Base-by-base conservation (phyloP, 2,888 invertebrate species). In the Torymus auratus region DNA sequence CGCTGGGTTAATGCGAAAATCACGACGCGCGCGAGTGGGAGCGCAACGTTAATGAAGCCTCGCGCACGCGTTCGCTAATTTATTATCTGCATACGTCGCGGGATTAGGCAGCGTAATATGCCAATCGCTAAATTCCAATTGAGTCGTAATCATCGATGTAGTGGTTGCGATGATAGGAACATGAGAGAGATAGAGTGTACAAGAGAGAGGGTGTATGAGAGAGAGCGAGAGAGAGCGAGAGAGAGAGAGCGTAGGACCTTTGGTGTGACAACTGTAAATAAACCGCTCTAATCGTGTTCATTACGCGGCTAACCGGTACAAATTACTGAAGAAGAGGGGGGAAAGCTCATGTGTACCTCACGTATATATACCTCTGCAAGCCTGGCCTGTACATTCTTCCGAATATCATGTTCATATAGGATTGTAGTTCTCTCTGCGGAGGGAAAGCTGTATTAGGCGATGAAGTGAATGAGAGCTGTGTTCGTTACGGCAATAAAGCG, bases 41-140 rank as follows among this genome's bases (percentile, higher is more conserved):
- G 55, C 14, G 64, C 73, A 55, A 64, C 64, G 50, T 73, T 73
- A 73, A 58, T 58, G 75, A 75, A 67, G 60, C 55, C 13, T 0
- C 58, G 28, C 58, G 41, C 12, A 23, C 56, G 65, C 1, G 14
- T 58, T 28, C 28, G 20, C 62, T 62, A 76, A 76, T 69, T 76
- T 76, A 69, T 76, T 76, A 69, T 76, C 62, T 13, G 28, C 68
- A 23, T 17, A 15, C 11, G 17, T n/a, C 7, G 13, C 62, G 17
- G 53, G 61, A 69, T 53, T 52, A 56, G 50, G 64, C 53, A 0
- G 14, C 1, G 50, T 56, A 71, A 55, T 28, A 28, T 67, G 28
- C 61, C 72, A n/a, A 62, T 62, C 71, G 76, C 76, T 80, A 80
- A 80, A 80, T 80, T 80, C 80, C 72, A 67, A 80, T 80, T 76